A percentile compares a stretch with the other conserved stretches of the same genome.
Evolutionary conservation across 2,888 invertebrate genomes (phyloP).

Genomic region (Strigamia crassipes): DNA sequence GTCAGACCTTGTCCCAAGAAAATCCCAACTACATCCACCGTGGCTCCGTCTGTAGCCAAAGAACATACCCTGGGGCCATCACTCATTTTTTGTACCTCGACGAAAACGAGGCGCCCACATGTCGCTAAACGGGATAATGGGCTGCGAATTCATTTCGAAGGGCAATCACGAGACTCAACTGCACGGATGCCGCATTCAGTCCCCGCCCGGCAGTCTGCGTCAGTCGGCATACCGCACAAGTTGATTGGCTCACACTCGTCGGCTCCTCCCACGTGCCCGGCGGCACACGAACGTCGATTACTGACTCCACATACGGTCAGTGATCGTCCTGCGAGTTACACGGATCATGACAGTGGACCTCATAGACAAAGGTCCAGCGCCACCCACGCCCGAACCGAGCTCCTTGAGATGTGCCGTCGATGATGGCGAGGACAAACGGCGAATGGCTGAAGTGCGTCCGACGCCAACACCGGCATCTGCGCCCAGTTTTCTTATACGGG

Average conservation of each 20-base stretch:
- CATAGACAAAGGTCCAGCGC: slow-evolving; percentile 43
- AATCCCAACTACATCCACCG: not conserved
- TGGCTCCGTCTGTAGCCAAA: slow-evolving; percentile 37
- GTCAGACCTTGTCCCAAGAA: not conserved
- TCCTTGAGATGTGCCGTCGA: not conserved
- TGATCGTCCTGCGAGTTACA: slow-evolving; percentile 27
- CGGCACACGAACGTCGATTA: slow-evolving; percentile 2
- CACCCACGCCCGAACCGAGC: slow-evolving; percentile 16
- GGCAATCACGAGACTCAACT: slow-evolving; percentile 27
- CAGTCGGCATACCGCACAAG: not conserved
- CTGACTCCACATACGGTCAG: slow-evolving; percentile 29
- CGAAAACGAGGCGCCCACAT: slow-evolving; percentile 40
- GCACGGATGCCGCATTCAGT: not conserved
- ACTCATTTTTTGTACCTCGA: slow-evolving; percentile 7
- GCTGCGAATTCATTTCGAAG: slow-evolving; percentile 37
- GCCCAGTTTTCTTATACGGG: slow-evolving; percentile 49
- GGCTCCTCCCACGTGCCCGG: slow-evolving; percentile 43
- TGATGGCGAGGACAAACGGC: not conserved
- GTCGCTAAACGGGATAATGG: slow-evolving; percentile 42
- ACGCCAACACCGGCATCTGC: slow-evolving; percentile 5
- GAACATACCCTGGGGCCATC: slow-evolving; percentile 28
- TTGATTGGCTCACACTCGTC: slow-evolving; percentile 12
- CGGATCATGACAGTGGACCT: slow-evolving; percentile 44
- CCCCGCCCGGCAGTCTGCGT: slow-evolving; percentile 18
- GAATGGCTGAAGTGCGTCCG: not conserved